A percentile compares a stretch with the other conserved stretches of the same genome.
phyloP scores from a whole-genome alignment of 2,113 vertebrate species.

The Toxotes jaculatrix region DNA sequence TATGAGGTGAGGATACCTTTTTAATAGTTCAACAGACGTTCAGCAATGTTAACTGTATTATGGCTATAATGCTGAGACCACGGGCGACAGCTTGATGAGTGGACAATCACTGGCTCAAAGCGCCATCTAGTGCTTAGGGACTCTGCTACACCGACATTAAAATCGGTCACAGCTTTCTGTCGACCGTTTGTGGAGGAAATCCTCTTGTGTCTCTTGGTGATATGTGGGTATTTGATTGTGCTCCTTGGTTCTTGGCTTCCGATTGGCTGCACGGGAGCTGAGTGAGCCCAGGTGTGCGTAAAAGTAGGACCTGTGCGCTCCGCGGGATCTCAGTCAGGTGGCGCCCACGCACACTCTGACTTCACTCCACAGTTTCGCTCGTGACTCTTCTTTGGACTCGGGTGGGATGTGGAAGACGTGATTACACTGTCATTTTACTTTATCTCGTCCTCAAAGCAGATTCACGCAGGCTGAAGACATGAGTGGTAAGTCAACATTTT shows the following conservation, averaged over 20 bases:
- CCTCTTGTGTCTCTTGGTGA: too few relatives aligned
- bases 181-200: too few relatives aligned
- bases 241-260: too few relatives aligned
- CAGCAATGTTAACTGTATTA: not conserved
- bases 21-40: not conserved
- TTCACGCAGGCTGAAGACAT: slow-evolving; percentile 35
- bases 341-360: not conserved
- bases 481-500: slow-evolving; percentile 68
- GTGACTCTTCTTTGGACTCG: not conserved
- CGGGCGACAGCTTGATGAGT: not conserved
- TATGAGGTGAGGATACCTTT: not conserved
- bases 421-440: not conserved
- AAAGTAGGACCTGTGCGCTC: not conserved
- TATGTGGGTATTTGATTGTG: not conserved
- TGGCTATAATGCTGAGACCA: not conserved
- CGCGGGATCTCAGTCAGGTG: slow-evolving; percentile 13
- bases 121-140: slow-evolving; percentile 58
- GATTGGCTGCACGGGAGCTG: slow-evolving; percentile 18
- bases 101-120: slow-evolving; percentile 20
- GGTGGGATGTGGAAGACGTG: not conserved
- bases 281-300: slow-evolving; percentile 4
- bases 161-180: rapidly evolving
- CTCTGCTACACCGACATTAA: rapidly evolving
- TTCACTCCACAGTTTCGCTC: slow-evolving; percentile 4
- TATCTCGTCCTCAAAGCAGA: not conserved